Evolutionary conservation across 2,888 invertebrate genomes (phyloP), one percentile per base, ranked within the genome.

Genomic region (Flexamia atlantica): DNA sequence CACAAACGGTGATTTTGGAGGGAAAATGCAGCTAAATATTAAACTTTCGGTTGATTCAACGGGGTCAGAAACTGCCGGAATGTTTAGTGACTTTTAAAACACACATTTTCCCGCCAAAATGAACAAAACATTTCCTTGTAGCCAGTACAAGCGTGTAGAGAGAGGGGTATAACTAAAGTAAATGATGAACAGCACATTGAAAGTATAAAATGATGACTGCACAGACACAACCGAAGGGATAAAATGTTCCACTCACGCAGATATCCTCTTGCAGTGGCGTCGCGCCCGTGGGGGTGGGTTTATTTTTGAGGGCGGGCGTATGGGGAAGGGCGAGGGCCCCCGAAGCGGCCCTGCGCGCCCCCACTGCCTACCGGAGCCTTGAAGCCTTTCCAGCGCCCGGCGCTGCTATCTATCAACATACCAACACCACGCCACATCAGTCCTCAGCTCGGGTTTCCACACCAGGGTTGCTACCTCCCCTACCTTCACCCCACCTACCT

Each of bases 251-350:
- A 70, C 82, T 70, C 70, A 82, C 82, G 72, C 74, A 76, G 74
- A 36, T 46, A 76, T 76, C 74, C 46, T 76, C 74, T 76, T 76
- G 46, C 28, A 76, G 74, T 76, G 46, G 74, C 74, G 74, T 40
- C 74, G 74, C 46, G 46, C 40, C 23, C 36, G 40, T 72, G 72
- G 30, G 68, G 9, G 42, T 12, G 82, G 46, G 72, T 70, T 82
- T 82, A 82, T 53, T 82, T 82, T 79, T 92, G 92, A 0, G 93
- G 92, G 1, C 92, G 91, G 0, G 93, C 91, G 60, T 93, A 90
- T 0, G 92, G 90, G 2, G 93, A 91, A 25, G 90, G 90, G 84
- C 92, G 91, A 86, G 85, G 81, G 10, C 83, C 83, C 57, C 85
- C 85, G 72, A 82, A 82, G n/a, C 82, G 82, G n/a, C 70, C 83